Base-by-base conservation (phyloP, 2,113 vertebrate genomes). In the Rostratula benghalensis region DNA sequence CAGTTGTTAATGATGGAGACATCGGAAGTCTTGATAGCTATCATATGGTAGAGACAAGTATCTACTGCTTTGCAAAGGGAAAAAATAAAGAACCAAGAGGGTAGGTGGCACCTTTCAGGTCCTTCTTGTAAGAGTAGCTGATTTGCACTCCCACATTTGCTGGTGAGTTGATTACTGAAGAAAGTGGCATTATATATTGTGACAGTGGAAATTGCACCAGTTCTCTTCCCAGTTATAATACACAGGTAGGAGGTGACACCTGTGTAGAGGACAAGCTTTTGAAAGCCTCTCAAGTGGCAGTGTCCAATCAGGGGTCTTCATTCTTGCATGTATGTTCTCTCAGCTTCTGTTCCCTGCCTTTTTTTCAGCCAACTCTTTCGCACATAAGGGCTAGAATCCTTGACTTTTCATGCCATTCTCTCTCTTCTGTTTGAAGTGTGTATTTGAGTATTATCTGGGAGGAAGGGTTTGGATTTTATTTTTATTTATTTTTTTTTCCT, bases 241-340 rank as follows among this genome's bases (percentile, higher is more conserved):
- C 33, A 39, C 30, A 30, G 85, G 86, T 91, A 79, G 75, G 25
- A 87, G 69, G 28, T 48, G 46, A 74, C 82, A 80, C 84, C 75
- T 80, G 33, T 93, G 71, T n/a, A 50, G 50, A 69, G 54, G 30
- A 85, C 43, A 80, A 0, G 23, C 53, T 87, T 95, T 41, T 79
- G 68, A 87, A 89, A 93, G 31, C 53, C 13, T 35, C 35, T 82
- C 46, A 37, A 25, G 41, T 91, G 51, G 37, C 33, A 33, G 41
- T 2, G 1, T 61, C 75, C 83, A 4, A 37, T 48, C 0, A 0
- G 20, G 20, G 16, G 8, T 13, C 4, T 7, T 87, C 6, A 9
- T 61, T 87, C 31, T 41, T 69, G 70, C 4, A 10, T 23, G 6
- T 15, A 1, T 45, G 22, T 75, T 75, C 14, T 45, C 23, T 79